Evolutionary conservation across 2,797 vertebrate genomes (phyloP), one percentile per base, ranked within the genome.

Genomic region (Trichosurus vulpecula): DNA sequence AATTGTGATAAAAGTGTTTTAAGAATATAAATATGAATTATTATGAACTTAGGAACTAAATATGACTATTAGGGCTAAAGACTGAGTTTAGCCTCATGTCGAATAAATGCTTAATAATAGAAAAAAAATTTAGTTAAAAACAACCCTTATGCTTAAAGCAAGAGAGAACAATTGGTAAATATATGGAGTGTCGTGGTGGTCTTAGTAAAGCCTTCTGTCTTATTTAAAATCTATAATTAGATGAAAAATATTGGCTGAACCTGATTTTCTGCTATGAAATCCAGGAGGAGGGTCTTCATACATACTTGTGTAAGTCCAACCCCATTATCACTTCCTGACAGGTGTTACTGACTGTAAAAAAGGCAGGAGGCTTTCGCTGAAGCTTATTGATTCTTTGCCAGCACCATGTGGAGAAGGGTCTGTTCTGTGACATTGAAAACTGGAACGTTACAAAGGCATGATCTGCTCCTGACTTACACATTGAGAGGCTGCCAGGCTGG

Each of bases 401-500:
- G 52, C 16, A 0, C 2, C 22, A 10, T 87, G 74, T 87, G 25
- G 74, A 87, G 74, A 87, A 87, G 74, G 74, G 41, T 87, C 74
- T 87, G 74, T 47, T 87, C 74, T 51, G 41, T 87, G 74, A 51
- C 74, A 87, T 87, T 87, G 74, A 56, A 92, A 90, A 89, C 14
- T n/a, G 52, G 90, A 58, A 31, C 0, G 2, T 90, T 52, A 5
- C 6, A 25, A 58, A 54, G 74, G 41, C 11, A 89, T n/a, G 87
- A 54, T 92, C 97, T 96, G 93, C 97, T 94, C 96, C 96, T 96
- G 98, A 99, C 99, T 99, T 99, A 99, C 99, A 99, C 99, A 58
- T 99, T 99, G 58, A 99, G 98, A 9, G 99, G 99, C 97, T 99
- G 99, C 99, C 99, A 99, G 96, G 99, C 99, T 0, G 99, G 99